These are phyloP conservation scores for Semotilus atromaculatus DNA, from an alignment of 2,797 vertebrate species.

Conservation along the genomic window DNA sequence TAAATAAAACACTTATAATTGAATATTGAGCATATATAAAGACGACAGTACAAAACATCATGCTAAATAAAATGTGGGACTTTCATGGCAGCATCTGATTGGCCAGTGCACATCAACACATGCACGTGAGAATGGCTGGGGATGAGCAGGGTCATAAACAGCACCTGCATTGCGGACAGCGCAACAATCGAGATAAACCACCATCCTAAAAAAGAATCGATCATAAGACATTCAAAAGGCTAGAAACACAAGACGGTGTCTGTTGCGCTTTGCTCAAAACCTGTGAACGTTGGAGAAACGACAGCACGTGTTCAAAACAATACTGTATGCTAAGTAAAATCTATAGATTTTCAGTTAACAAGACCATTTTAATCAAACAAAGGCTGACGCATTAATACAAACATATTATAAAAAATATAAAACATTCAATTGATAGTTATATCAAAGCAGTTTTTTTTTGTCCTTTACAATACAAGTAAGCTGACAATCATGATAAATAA, in stretches of 20 bases:
- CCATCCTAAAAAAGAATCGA: not conserved
- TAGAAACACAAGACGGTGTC: not conserved
- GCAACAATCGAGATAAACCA: conserved; percentile 57
- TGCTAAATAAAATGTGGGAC: not conserved
- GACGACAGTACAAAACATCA: not conserved
- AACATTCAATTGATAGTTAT: not conserved
- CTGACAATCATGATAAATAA: not conserved
- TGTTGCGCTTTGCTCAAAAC: not conserved
- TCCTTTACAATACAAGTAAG: not conserved
- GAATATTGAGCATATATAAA: not conserved
- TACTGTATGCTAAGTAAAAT: not conserved
- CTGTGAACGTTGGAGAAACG: not conserved
- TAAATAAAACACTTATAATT: not conserved
- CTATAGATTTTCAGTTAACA: not conserved
- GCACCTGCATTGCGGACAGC: conserved; percentile 86
- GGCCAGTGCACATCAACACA: conserved; percentile 42
- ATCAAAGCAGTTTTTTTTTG: not conserved
- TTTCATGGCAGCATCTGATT: conserved; percentile 41
- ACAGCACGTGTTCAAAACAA: conserved; percentile 33
- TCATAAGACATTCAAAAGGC: not conserved
- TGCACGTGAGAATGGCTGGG: conserved; percentile 31
- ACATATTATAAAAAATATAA: not conserved
- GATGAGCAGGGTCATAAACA: conserved; percentile 67
- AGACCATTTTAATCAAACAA: not conserved
- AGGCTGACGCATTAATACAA: not conserved